A percentile compares a stretch with the other conserved stretches of the same genome.
Evolutionary conservation across 2,888 invertebrate genomes (phyloP).

Genomic region (Nasonovia ribisnigri): DNA sequence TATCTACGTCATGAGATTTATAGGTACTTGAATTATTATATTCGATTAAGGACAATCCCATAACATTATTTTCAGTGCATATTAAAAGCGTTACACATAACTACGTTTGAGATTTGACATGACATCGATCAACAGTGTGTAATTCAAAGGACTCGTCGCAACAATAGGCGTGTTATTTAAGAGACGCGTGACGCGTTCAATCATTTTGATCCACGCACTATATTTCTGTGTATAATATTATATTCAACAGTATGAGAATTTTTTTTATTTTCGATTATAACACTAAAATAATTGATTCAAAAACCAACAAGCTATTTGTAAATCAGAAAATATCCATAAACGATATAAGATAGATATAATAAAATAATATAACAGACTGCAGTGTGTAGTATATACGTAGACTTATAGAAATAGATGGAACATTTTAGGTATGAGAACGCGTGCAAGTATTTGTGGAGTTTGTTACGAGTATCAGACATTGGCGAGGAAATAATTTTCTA

Average conservation of each 20-base stretch:
- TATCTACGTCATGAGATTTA: background rate
- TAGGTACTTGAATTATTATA: background rate
- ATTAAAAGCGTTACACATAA: background rate
- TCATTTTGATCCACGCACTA: background rate
- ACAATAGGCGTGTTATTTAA: background rate
- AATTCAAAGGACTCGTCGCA: background rate
- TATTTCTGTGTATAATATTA: background rate
- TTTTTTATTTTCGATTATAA: background rate
- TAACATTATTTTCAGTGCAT: background rate
- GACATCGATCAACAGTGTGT: slow-evolving; percentile 32
- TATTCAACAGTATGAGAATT: background rate
- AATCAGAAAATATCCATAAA: background rate
- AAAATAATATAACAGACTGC: background rate
- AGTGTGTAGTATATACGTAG: background rate
- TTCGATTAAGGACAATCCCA: background rate
- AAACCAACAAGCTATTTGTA: background rate
- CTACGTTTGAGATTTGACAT: slow-evolving; percentile 15
- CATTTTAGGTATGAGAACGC: too few relatives aligned
- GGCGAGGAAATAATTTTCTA: too few relatives aligned
- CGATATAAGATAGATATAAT: background rate
- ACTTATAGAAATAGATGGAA: too few relatives aligned
- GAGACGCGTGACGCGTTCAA: slow-evolving; percentile 1
- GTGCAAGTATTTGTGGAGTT: too few relatives aligned
- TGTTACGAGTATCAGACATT: too few relatives aligned
- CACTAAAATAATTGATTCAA: background rate